Base-by-base conservation (phyloP, 92 coral and sea anemone species). In the Bergia puertoricense region DNA sequence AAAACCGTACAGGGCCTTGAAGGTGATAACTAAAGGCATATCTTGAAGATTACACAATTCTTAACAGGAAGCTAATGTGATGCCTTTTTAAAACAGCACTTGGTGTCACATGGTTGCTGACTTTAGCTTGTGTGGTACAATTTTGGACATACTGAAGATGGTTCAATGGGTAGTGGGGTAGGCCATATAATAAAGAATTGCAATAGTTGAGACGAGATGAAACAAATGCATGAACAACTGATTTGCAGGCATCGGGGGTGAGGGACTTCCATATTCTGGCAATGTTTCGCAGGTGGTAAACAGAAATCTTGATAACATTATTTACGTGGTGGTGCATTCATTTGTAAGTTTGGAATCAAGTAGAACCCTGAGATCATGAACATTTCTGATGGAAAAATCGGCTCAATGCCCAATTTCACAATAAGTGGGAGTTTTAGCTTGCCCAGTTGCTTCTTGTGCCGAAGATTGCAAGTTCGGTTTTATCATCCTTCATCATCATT, bases 221-320 rank as follows among this genome's bases (percentile, higher is more conserved):
- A 5, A 83, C 50, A 67, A 83, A 45, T 11, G 87, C 76, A 73
- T 83, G 73, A 30, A 83, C 87, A 23, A 67, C 54, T 1, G 76
- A 1, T 22, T 62, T 38, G 11, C 77, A 65, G 38, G 69, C 87
- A 30, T 65, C 76, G 46, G 59, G 59, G 22, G 6, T 11, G 42
- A 83, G 18, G 74, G 2, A 83, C 23, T 37, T 83, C 46, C 30
- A 30, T 30, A 30, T 30, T 30, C 30, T 30, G 30, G 30, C 30
- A 30, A 30, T 30, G 30, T 30, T 83, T 6, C 54, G 87, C 22
- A 83, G 30, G 36, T 83, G 87, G 74, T 62, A 83, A 7, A 67
- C 44, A 41, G 44, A 73, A 39, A 76, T 41, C 46, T 65, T 73
- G 51, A 73, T 65, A 13, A 76, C 46, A 20, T 83, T 57, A 40